These are phyloP conservation scores for Ethmia dodecea DNA, from an alignment of 2,888 invertebrate genomes.

Conservation along the genomic window DNA sequence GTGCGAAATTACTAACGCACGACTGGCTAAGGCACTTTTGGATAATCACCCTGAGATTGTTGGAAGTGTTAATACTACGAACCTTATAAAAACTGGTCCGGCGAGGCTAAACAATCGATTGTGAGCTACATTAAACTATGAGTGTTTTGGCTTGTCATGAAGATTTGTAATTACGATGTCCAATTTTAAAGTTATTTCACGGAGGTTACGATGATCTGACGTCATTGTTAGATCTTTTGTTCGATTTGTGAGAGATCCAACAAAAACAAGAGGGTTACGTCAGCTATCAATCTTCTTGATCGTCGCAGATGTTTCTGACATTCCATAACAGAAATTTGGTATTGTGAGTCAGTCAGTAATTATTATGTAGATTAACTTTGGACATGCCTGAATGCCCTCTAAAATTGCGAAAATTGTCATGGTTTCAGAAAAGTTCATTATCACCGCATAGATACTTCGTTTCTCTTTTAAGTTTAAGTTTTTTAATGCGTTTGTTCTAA, in stretches of 20 bases:
- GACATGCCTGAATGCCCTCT: slow-evolving; percentile 25
- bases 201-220: slow-evolving; percentile 8
- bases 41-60: slow-evolving; percentile 34
- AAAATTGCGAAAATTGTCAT: slow-evolving; percentile 15
- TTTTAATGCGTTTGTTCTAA: too few relatives aligned
- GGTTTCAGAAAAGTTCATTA: slow-evolving; percentile 31
- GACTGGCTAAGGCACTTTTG: slow-evolving; percentile 28
- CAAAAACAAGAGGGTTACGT: slow-evolving; percentile 37
- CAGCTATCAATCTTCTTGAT: slow-evolving; percentile 33
- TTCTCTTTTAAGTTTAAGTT: too few relatives aligned
- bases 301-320: slow-evolving; percentile 21
- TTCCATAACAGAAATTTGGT: slow-evolving; percentile 27
- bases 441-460: too few relatives aligned
- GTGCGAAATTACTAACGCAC: slow-evolving; percentile 29
- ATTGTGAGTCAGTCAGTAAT: slow-evolving; percentile 28
- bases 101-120: slow-evolving; percentile 36
- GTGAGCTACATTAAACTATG: slow-evolving; percentile 12
- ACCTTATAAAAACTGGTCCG: slow-evolving; percentile 41
- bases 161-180: slow-evolving; percentile 2
- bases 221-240: slow-evolving; percentile 7
- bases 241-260: slow-evolving; percentile 20
- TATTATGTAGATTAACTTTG: slow-evolving; percentile 44
- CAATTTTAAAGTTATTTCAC: slow-evolving; percentile 4
- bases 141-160: slow-evolving; percentile 8
- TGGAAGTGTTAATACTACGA: slow-evolving; percentile 38